Evolutionary conservation across 2,113 vertebrate species (phyloP).

Genomic region (Pontoporia blainvillei): DNA sequence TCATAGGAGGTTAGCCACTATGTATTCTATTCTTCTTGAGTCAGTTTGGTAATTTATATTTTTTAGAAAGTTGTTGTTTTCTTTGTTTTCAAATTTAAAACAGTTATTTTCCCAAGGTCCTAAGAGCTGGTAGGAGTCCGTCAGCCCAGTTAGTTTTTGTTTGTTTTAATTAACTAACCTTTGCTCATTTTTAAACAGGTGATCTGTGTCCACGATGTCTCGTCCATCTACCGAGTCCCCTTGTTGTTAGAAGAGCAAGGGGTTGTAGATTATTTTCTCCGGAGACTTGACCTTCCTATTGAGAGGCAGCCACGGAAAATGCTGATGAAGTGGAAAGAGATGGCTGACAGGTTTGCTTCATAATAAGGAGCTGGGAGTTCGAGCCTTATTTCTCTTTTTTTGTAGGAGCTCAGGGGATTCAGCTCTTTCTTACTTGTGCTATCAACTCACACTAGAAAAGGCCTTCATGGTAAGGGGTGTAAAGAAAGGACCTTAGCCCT

Average conservation of each 20-base stretch:
- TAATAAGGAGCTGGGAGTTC: fast-evolving
- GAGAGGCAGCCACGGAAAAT: conserved; percentile 89
- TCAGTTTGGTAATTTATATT: not conserved
- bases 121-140: not conserved
- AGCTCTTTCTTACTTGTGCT: no score
- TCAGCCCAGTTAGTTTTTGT: not conserved
- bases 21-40: not conserved
- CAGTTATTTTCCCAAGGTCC: not conserved
- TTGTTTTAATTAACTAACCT: not conserved
- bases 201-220: conserved; percentile 96
- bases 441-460: not conserved
- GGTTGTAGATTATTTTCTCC: conserved; percentile 92
- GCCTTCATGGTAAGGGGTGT: not conserved
- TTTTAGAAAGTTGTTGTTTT: conserved; percentile 25
- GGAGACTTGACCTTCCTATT: conserved; percentile 91
- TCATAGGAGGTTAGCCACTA: not conserved
- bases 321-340: conserved; percentile 97
- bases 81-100: not conserved
- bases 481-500: not conserved
- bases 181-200: conserved; percentile 82
- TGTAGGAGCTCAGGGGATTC: not conserved
- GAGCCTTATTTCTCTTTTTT: not conserved
- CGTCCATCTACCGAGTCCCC: conserved; percentile 95
- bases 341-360: conserved; percentile 91
- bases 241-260: conserved; percentile 94